Percentiles rank a stretch among this genome's conserved stretches.
phyloP scores from a whole-genome alignment of 2,113 vertebrate genomes.

The Aphyosemion australe region DNA sequence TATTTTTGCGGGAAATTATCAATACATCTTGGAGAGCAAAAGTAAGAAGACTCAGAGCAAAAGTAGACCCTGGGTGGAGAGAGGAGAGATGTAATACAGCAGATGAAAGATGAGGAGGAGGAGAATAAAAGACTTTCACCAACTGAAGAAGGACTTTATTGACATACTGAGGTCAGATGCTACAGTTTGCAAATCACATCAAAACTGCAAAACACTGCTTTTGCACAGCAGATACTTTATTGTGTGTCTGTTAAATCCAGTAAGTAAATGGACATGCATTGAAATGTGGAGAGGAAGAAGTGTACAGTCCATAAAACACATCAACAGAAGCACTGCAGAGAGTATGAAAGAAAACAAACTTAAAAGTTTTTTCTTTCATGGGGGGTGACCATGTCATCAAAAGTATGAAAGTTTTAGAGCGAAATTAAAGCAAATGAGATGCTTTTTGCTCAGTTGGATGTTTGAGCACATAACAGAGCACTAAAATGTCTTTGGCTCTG shows the following conservation, averaged over 20 bases:
- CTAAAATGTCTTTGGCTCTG: slow-evolving; percentile 3
- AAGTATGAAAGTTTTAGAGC: slow-evolving; percentile 22
- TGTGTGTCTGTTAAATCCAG: slow-evolving; percentile 45
- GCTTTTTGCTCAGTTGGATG: slow-evolving; percentile 12
- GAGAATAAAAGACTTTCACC: slow-evolving; percentile 61
- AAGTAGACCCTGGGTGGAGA: slow-evolving; percentile 82
- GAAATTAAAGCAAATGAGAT: slow-evolving; percentile 13
- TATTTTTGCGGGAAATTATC: slow-evolving; percentile 99
- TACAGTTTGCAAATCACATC: slow-evolving; percentile 66
- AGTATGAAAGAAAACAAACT: not conserved
- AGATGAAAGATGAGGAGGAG: slow-evolving; percentile 66
- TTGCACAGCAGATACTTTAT: slow-evolving; percentile 47
- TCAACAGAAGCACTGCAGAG: not conserved
- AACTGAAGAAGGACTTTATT: slow-evolving; percentile 65
- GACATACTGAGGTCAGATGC: slow-evolving; percentile 62
- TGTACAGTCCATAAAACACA: slow-evolving; percentile 11
- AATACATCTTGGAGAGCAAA: slow-evolving; percentile 96
- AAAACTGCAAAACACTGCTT: slow-evolving; percentile 58
- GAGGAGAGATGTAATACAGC: slow-evolving; percentile 39
- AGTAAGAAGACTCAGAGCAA: slow-evolving; percentile 93
- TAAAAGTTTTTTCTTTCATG: too few relatives aligned
- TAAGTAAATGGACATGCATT: slow-evolving; percentile 40
- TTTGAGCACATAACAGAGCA: slow-evolving; percentile 6
- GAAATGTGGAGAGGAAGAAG: slow-evolving; percentile 37
- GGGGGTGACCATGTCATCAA: not conserved